Percentiles rank a stretch among this genome's conserved stretches.
Conservation (phyloP, 2,113 vertebrate species). For the Myocastor coypus region DNA sequence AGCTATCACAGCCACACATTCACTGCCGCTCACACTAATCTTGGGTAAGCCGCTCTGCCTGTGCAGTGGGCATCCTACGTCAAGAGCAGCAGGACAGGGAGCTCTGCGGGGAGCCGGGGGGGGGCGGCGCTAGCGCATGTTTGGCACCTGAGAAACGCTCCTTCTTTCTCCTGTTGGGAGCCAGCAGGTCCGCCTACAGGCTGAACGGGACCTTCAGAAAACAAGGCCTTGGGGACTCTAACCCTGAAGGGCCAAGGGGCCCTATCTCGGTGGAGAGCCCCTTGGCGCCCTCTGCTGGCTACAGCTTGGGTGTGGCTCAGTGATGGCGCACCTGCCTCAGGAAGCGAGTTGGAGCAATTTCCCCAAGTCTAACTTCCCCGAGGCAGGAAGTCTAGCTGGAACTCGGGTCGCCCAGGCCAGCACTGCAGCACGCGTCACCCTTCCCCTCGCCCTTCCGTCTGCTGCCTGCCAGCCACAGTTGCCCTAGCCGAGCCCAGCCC, state of each 20-base stretch:
- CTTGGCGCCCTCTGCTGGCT: slow-evolving; percentile 26
- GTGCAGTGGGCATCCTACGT: not conserved
- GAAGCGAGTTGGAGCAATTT: not conserved
- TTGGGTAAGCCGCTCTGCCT: not conserved
- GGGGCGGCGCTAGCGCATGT: accelerated
- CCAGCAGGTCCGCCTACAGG: not conserved
- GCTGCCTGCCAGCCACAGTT: not conserved
- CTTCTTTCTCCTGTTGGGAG: accelerated
- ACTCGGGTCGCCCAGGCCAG: not conserved
- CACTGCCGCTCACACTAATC: not conserved
- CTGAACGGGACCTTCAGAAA: not conserved
- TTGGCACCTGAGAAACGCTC: accelerated
- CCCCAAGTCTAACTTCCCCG: not conserved
- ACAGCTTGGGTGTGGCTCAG: not conserved
- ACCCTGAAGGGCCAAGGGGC: accelerated
- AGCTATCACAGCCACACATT: not conserved
- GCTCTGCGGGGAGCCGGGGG: not conserved
- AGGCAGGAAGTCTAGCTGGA: not conserved
- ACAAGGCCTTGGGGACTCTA: not conserved
- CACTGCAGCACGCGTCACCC: accelerated
- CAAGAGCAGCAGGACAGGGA: accelerated
- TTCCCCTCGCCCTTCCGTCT: accelerated
- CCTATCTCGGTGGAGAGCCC: accelerated
- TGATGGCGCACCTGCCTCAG: no score
- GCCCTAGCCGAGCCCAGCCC: not conserved